Conservation (phyloP, 2,113 vertebrate species). For the Notiomystis cincta region DNA sequence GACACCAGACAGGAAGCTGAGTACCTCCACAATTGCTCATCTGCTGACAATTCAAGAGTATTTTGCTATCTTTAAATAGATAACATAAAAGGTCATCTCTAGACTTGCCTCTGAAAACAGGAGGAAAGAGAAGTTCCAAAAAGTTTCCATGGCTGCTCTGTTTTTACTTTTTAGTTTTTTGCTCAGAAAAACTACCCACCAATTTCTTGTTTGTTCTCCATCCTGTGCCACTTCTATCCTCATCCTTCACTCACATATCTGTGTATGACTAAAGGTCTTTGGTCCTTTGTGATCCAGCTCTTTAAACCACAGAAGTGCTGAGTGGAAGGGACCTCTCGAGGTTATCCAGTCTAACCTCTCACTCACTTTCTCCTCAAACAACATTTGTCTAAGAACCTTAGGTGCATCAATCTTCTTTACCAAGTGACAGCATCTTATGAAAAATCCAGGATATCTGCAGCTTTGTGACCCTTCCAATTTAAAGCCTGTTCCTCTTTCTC, state of each 20-base stretch:
- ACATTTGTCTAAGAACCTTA: neutral
- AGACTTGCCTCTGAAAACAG: neutral
- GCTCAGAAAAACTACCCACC: neutral
- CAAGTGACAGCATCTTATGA: neutral
- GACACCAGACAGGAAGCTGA: constrained; percentile 19
- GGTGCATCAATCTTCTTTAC: neutral
- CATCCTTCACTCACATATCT: neutral
- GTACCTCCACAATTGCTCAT: neutral
- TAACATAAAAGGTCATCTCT: neutral
- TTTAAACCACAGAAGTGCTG: neutral
- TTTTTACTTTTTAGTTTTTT: neutral
- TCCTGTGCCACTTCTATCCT: neutral
- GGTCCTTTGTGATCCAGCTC: neutral
- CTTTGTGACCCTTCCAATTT: neutral
- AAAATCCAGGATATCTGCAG: neutral
- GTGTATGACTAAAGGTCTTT: neutral
- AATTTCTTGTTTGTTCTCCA: neutral
- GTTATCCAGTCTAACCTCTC: neutral
- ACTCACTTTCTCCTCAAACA: neutral
- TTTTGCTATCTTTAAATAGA: constrained; percentile 33
- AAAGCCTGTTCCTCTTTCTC: neutral
- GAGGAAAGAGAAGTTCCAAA: neutral
- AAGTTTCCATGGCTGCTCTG: neutral
- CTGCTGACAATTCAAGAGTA: constrained; percentile 2
- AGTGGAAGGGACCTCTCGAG: neutral